Base-by-base conservation (phyloP, 1,140 invertebrate genomes). In the Pachypsylla venusta region DNA sequence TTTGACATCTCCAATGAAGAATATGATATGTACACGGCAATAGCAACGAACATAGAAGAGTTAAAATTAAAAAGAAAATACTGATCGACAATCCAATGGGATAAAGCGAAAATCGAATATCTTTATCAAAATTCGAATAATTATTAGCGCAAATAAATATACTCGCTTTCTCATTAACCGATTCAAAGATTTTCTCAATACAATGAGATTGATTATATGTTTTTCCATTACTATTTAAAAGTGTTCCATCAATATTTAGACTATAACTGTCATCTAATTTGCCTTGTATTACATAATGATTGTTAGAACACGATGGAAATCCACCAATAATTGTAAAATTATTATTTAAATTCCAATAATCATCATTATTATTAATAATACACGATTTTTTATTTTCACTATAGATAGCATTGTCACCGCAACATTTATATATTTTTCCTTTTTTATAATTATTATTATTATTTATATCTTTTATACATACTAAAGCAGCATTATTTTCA, bases 1-100 rank as follows among this genome's bases (percentile, higher is more conserved):
- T 87, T 75, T 89, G 86, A 67, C 85, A 88, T 60, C 84, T 77
- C 85, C 85, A 88, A 70, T 89, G 86, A 60, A 89, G 74, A 53
- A 85, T 83, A 75, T 88, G 85, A 73, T 89, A 85, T 58, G 82
- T 82, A 16, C 82, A 80, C 25, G 85, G 85, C 66, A 89, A 71
- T 62, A 87, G 75, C 66, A 81, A 85, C 5, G 84, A 82, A 1
- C 83, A 80, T 2, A 79, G 81, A 64, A 89, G 70, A 25, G 86
- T 88, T 2, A 84, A 83, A 13, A 81, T 79, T 69, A 88, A 70
- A 71, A 89, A 89, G 54, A 85, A 77, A 1, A 81, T 82, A 59
- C 84, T 85, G 59, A 88, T 77, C 56, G 86, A 77, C 64, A 88
- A 75, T 40, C 81, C 82, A n/a, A 82, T 77, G 35, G 83, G 81